These are phyloP conservation scores for Crypturellus undulatus DNA, from an alignment of 2,113 vertebrate genomes.

Conservation along the genomic window DNA sequence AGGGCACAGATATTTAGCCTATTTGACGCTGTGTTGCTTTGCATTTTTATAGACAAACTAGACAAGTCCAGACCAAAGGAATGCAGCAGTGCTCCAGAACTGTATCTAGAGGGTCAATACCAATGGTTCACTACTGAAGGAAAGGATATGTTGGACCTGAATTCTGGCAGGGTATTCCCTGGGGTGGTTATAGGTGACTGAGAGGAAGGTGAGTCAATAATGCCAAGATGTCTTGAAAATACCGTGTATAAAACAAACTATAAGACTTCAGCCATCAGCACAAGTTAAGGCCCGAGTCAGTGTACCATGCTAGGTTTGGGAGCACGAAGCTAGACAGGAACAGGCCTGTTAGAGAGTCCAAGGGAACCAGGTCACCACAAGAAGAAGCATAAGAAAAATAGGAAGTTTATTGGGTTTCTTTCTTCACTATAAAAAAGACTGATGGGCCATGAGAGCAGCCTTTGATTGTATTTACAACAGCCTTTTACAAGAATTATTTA, in stretches of 20 bases:
- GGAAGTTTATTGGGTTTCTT: constrained; percentile 25
- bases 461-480: constrained; percentile 62
- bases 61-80: neutral
- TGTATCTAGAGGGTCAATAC: neutral
- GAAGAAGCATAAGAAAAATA: constrained; percentile 44
- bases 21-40: neutral
- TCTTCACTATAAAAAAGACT: constrained; percentile 49
- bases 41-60: neutral
- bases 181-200: neutral
- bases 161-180: neutral
- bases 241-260: neutral
- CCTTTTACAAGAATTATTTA: constrained; percentile 55
- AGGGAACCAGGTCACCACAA: constrained; percentile 16
- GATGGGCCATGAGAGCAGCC: constrained; percentile 31
- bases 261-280: neutral
- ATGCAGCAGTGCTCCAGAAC: neutral
- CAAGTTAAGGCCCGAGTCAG: neutral
- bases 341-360: neutral
- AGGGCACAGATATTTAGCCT: neutral
- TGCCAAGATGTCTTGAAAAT: neutral
- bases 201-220: neutral
- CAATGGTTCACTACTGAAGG: neutral
- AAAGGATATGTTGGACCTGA: neutral
- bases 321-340: neutral
- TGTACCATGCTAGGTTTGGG: neutral